Evolutionary conservation across 1,140 invertebrate species (phyloP).

Genomic region (Myzus persicae): DNA sequence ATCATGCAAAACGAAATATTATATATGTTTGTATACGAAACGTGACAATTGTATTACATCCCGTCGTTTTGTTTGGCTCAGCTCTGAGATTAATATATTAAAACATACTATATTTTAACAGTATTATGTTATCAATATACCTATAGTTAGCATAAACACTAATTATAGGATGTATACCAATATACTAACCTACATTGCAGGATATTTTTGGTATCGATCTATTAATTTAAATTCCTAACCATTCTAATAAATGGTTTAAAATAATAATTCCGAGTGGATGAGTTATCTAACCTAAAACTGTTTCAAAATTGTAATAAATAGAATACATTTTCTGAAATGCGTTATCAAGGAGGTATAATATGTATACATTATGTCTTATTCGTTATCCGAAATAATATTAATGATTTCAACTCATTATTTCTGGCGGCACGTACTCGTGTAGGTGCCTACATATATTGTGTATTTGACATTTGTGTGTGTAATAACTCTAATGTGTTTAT

Average conservation of each 20-base stretch:
- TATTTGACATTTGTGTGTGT: not conserved
- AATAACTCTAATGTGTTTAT: not conserved
- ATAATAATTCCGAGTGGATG: not conserved
- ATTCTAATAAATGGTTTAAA: not conserved
- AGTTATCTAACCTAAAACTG: not conserved
- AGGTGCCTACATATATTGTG: not conserved
- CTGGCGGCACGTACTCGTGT: not conserved
- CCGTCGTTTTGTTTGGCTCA: not conserved
- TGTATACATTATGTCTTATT: not conserved
- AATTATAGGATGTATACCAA: no score
- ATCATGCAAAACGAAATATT: constrained; percentile 20
- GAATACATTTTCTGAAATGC: not conserved
- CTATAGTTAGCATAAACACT: not conserved
- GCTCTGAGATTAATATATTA: not conserved
- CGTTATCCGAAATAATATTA: not conserved
- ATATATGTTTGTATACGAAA: not conserved
- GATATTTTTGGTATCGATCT: not conserved
- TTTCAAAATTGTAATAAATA: not conserved
- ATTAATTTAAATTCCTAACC: not conserved
- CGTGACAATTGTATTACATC: not conserved
- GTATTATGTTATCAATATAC: not conserved
- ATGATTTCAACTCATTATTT: not conserved
- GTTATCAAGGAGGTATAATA: not conserved
- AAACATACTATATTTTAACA: not conserved
- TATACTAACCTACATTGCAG: no score